These are phyloP conservation scores for Hydrozoanthus tunicans DNA, from an alignment of 64 coral and sea anemone species.

Conservation along the genomic window DNA sequence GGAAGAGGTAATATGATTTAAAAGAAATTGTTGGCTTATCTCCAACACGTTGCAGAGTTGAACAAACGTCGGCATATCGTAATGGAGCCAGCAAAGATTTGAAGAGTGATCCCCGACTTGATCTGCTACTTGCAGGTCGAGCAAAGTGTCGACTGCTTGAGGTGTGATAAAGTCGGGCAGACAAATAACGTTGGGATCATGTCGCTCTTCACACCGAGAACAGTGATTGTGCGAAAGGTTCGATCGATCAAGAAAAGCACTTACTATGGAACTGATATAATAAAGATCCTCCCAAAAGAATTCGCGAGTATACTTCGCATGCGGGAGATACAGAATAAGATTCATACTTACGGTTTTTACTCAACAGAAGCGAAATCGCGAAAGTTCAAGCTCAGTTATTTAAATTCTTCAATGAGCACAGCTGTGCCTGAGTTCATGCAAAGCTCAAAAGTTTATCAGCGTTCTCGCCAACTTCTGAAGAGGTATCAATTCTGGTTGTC, in stretches of 20 bases:
- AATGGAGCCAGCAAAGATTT: conserved; percentile 24
- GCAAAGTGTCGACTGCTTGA: background rate
- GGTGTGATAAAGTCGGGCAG: background rate
- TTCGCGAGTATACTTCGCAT: background rate
- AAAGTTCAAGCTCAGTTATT: background rate
- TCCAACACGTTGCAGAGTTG: background rate
- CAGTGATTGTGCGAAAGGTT: background rate
- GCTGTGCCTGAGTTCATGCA: no score
- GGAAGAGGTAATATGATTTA: background rate
- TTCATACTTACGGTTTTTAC: background rate
- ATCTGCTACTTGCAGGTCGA: background rate
- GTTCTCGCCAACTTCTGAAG: background rate
- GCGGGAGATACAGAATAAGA: background rate
- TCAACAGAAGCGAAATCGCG: background rate
- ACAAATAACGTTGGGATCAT: background rate
- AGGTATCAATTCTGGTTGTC: background rate
- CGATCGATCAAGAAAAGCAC: background rate
- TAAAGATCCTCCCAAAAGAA: conserved; percentile 2
- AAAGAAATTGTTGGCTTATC: background rate
- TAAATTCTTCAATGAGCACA: no score
- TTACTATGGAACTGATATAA: background rate
- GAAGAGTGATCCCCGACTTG: background rate
- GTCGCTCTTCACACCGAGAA: background rate
- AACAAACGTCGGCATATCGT: background rate
- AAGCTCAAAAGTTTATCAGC: background rate